Base-by-base conservation (phyloP, 2,888 invertebrate genomes). In the Oxycera nigricornis region DNA sequence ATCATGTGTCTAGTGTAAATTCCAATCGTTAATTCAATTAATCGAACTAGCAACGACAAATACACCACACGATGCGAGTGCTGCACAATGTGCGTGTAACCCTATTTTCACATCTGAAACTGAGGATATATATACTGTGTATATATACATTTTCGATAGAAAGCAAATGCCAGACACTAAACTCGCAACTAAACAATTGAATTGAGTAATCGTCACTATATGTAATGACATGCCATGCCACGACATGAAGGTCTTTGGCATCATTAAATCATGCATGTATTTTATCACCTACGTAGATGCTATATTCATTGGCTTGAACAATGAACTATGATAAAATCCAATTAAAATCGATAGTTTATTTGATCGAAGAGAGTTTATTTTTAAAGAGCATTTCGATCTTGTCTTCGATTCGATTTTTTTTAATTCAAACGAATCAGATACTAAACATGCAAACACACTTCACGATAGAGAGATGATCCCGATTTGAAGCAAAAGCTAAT, bases 141-240 rank as follows among this genome's bases (percentile, higher is more conserved):
- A 17, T 46, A 46, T n/a, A n/a, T n/a, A n/a, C n/a, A n/a, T n/a
- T n/a, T n/a, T n/a, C n/a, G n/a, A n/a, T n/a, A n/a, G n/a, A 14
- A 46, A 46, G n/a, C 46, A 46, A 7, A 46, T n/a, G 46, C 46
- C 46, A 46, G 46, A 46, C 46, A 46, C 17, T 14, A 46, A 46
- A 46, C 24, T 20, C 55, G 55, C 24, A 55, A 62, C 62, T 30
- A 11, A 28, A 68, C 50, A 74, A 57, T 74, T 57, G 70, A 70
- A 74, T 73, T 73, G 52, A 62, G 62, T 65, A 65, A 50, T 55
- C 30, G 46, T 73, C 61, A 73, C 31, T 61, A 31, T 73, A 59
- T 31, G 26, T 7, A 46, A n/a, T n/a, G n/a, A n/a, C n/a, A n/a
- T n/a, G n/a, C n/a, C n/a, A n/a, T n/a, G 41, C 39, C 28, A 73